These are phyloP conservation scores for Talpa occidentalis DNA, from an alignment of 2,113 vertebrate genomes.

Conservation along the genomic window DNA sequence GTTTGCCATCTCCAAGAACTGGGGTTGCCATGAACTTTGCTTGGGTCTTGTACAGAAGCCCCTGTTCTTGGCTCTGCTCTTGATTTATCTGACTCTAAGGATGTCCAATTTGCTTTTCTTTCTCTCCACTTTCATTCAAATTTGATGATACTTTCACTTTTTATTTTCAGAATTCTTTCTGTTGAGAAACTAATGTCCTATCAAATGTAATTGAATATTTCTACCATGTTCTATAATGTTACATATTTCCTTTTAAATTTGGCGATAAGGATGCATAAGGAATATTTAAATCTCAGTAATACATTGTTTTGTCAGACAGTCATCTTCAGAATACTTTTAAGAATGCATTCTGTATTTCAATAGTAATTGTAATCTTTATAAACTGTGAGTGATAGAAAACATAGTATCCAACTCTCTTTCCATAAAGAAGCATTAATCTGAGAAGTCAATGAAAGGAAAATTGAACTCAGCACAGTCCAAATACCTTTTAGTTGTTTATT, in stretches of 20 bases:
- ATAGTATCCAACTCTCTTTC: neutral
- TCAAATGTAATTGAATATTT: neutral
- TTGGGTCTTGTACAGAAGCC: neutral
- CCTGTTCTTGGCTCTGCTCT: neutral
- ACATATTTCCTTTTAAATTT: constrained; percentile 6
- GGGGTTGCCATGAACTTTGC: neutral
- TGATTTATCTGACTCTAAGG: neutral
- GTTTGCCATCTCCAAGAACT: neutral
- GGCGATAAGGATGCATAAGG: neutral
- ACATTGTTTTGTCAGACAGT: constrained; percentile 12
- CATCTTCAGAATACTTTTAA: neutral
- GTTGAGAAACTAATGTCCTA: neutral
- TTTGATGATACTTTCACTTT: neutral
- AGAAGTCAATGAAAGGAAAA: constrained; percentile 26
- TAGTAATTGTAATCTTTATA: neutral
- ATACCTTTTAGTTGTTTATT: constrained; percentile 57
- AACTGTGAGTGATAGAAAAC: constrained; percentile 13
- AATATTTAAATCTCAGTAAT: neutral
- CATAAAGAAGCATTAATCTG: constrained; percentile 38
- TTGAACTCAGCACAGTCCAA: neutral
- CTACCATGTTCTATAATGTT: neutral
- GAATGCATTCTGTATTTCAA: constrained; percentile 43
- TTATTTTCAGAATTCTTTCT: neutral
- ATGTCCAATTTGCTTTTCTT: neutral
- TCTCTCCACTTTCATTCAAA: neutral